Conservation (phyloP, 2,113 vertebrate genomes). For the Drymodes brunneopygia region DNA sequence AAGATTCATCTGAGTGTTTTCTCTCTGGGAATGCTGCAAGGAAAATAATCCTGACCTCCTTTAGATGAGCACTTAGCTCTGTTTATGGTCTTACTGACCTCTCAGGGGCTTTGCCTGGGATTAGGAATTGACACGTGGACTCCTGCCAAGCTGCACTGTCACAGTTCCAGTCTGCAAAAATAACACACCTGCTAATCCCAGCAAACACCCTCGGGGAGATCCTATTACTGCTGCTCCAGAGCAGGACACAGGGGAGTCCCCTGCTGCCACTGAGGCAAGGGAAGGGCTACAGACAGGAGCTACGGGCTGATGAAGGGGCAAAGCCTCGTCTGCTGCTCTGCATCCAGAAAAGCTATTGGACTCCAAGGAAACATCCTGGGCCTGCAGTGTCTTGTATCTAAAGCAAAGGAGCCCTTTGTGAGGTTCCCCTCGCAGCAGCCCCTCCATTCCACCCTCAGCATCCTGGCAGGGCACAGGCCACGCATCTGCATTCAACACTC, state of each 20-base stretch:
- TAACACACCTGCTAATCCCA: constrained; percentile 6
- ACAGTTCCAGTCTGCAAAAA: not conserved
- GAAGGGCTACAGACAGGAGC: not conserved
- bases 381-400: not conserved
- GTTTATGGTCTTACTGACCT: not conserved
- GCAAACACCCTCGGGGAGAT: not conserved
- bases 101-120: not conserved
- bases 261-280: not conserved
- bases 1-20: not conserved
- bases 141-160: not conserved
- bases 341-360: not conserved
- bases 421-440: not conserved
- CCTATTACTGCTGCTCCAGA: not conserved
- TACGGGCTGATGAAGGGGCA: not conserved
- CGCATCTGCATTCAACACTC: not conserved
- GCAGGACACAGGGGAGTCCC: not conserved
- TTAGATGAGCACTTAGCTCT: not conserved
- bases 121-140: not conserved
- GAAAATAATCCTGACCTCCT: not conserved
- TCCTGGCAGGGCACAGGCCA: not conserved
- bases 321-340: not conserved
- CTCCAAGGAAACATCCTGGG: accelerated
- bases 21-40: not conserved
- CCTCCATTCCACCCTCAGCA: not conserved
- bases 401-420: not conserved